Base-by-base conservation (phyloP, 35 echinoderm and acorn worm species). In the Lytechinus pictus region DNA sequence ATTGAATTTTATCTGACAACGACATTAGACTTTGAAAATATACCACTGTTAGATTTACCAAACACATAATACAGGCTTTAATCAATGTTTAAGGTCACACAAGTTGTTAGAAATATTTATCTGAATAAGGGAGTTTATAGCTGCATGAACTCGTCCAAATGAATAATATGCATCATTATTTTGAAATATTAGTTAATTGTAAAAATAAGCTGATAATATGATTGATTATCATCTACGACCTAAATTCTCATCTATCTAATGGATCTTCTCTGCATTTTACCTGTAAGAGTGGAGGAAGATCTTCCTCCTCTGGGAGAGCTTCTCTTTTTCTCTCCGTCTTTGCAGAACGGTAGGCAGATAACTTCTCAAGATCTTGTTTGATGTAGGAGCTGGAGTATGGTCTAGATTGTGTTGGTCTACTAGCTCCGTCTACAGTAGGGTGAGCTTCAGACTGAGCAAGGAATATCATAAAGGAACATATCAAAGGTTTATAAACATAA, bases 201-300 rank as follows among this genome's bases (percentile, higher is more conserved):
- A 44, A 44, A 44, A 44, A 44, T 44, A 44, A 44, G 33, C 33
- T 58, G 56, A 9, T 58, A 58, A 58, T 58, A 58, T 58, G 56
- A 9, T 58, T 58, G 9, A 9, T 6, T 2, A 13, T 58, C 56
- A 58, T 9, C 13, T 58, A 44, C 33, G 33, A 44, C 33, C 3
- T 54, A 10, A 90, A 90, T 9, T 8, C 88, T 1, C 28, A 28
- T 57, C 5, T 9, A 72, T 14, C 33, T 96, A 27, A 57, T 44
- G 33, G 33, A 60, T 14, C 21, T 57, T 58, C 91, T 91, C 13
- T 57, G 9, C n/a, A 11, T 86, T 55, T 92, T 95, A 99, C 98
- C 97, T 99, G 98, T 94, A 99, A 92, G 12, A 99, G 92, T 27
- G 98, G 98, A 9, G 98, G 98, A 4, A 99, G 92, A 54, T 99